Evolutionary conservation across 2,113 vertebrate genomes (phyloP), one percentile per base, ranked within the genome.

Genomic region (Taxidea taxus): DNA sequence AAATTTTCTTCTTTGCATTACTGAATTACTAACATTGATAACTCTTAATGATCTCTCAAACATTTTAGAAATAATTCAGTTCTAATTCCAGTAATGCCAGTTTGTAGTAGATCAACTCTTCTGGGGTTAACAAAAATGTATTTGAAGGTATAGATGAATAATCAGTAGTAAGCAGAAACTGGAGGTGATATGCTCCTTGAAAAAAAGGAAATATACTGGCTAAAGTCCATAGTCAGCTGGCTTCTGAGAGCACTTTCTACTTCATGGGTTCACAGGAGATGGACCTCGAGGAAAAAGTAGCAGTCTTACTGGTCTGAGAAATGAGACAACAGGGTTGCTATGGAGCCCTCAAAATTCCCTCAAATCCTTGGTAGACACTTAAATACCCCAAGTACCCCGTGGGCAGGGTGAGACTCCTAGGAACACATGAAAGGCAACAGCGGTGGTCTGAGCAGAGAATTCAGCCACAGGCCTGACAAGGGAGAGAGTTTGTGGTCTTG

Each of bases 1-100:
- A 88, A 16, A 31, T 88, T 75, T 72, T 83, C 31, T 90, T 89
- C 25, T 90, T 86, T 90, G 18, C 12, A 92, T 93, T 91, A 94
- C 7, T 25, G n/a, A 92, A 94, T 56, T 58, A 75, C 11, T 39
- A 91, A 95, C n/a, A 94, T 66, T 80, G 72, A 51, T 60, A 87
- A 25, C n/a, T 94, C 80, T 77, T 80, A 91, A 86, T 86, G 51
- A 70, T 88, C 1, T 75, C 23, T 68, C 42, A 92, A 1, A 15
- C 56, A 85, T 85, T 54, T 44, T 39, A 96, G 93, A 95, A 80
- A 82, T 7, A 47, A 82, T n/a, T 92, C 29, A 47, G 7, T 77
- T 96, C 16, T 68, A 83, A 90, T 74, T 68, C 51, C n/a, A 91
- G 5, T 54, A 82, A 34, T 56, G 34, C 25, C 18, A 68, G 34